Base-by-base conservation (phyloP, 2,113 vertebrate species). In the Heterochromis multidens region DNA sequence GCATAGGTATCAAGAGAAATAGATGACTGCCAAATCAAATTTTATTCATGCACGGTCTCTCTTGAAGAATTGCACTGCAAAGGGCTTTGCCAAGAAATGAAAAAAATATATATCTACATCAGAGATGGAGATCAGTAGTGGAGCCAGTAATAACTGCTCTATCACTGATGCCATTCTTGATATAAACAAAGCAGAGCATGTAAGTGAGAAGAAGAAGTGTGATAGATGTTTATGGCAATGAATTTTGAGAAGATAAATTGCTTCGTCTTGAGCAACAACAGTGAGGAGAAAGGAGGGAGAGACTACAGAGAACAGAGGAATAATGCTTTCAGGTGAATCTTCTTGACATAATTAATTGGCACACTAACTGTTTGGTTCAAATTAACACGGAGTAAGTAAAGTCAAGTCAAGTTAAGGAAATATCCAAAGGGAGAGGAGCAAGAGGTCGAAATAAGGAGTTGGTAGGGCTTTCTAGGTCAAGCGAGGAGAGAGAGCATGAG, bases 1-100 rank as follows among this genome's bases (percentile, higher is more conserved):
- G 49, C 40, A 46, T 21, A 84, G 63, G 76, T 83, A 88, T 52
- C 87, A 74, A 74, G 67, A 84, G 35, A 83, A 84, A 79, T 19
- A 35, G 37, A 85, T 72, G 56, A 62, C 43, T 80, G 7, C 78
- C 9, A 33, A 77, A 83, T 88, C 43, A 25, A 8, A 35, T 63
- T 80, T 60, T 27, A 79, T 60, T 84, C 59, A 58, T 62, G 37
- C 10, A 25, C 7, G 4, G 46, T 40, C 17, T 81, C 17, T 61
- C 33, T 74, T 54, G 77, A 43, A 54, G 25, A 31, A 29, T 12
- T 79, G 35, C 33, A 12, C 59, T 70, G 25, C 77, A 62, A 62
- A 49, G 27, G 62, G 49, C n/a, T 70, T 83, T 23, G 12, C 78
- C 3, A 4, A 70, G 61, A 43, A 43, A 63, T 52, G n/a, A 62